Base-by-base conservation (phyloP, 2,888 invertebrate genomes). In the Calameuta idolon region DNA sequence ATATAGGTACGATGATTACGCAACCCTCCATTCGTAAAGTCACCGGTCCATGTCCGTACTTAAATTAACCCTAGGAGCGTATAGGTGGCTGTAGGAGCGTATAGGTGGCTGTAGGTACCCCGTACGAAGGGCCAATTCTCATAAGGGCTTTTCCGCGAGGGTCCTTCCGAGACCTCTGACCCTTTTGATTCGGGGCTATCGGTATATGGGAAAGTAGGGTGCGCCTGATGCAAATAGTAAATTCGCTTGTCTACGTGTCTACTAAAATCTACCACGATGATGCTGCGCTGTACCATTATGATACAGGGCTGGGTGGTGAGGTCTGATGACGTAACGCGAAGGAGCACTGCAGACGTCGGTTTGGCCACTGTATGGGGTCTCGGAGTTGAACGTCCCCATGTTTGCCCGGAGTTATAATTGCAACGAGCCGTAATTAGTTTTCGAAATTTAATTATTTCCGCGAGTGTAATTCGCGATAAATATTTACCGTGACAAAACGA, bases 371-470 rank as follows among this genome's bases (percentile, higher is more conserved):
- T 55, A 55, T 69, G 23, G 71, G 71, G 71, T 69, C 76, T 79
- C 73, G 68, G 78, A 68, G 81, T 77, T 77, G 79, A 79, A 81
- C 79, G 75, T 82, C 82, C 81, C 76, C 75, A 79, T 79, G 85
- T 87, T 76, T 85, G 86, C 79, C 81, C 81, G 79, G 84, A 89
- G 87, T 88, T 89, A 88, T 90, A 90, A 90, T 89, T 90, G 89
- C 90, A 84, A 86, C 87, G 85, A 85, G 86, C 79, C 84, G 88
- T 89, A 90, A 90, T 90, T 90, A 90, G 90, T 90, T 90, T 90
- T 87, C 87, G 87, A 90, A 90, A 90, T 90, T 89, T 89, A 88
- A 90, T 90, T 90, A 89, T 89, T 89, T 87, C 86, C 87, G 82
- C 85, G 81, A 79, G 79, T 77, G 40, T 3, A 34, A 31, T 33